These are phyloP conservation scores for Phaedon cochleariae DNA, from an alignment of 2,888 invertebrate genomes.

Conservation along the genomic window DNA sequence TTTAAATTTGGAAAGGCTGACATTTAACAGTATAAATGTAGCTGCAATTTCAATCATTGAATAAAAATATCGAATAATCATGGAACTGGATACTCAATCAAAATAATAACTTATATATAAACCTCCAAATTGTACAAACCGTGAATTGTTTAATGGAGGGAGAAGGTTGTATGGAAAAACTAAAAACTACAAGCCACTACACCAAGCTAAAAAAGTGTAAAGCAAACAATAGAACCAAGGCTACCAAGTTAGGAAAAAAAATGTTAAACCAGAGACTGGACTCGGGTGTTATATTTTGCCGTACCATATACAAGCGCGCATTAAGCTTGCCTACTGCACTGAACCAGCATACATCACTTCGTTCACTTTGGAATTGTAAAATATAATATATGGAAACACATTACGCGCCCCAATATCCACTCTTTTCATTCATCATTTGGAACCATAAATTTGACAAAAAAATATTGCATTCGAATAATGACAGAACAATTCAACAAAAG, in stretches of 20 bases:
- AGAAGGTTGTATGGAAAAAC: constrained; percentile 46
- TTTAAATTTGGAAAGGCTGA: background rate
- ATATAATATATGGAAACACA: constrained; percentile 12
- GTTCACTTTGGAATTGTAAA: constrained; percentile 7
- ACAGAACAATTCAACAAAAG: background rate
- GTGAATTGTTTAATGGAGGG: constrained; percentile 43
- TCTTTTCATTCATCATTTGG: background rate
- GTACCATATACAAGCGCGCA: constrained; percentile 53
- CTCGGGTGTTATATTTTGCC: constrained; percentile 60
- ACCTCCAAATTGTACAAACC: constrained; percentile 17
- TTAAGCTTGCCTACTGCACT: constrained; percentile 44
- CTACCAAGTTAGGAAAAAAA: constrained; percentile 51
- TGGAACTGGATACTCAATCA: background rate
- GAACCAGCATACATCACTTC: constrained; percentile 34
- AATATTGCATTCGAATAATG: background rate
- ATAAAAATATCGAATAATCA: background rate
- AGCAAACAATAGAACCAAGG: constrained; percentile 53
- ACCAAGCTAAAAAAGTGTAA: constrained; percentile 39
- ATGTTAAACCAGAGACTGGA: constrained; percentile 59
- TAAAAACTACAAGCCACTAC: constrained; percentile 44
- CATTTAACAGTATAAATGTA: constrained; percentile 27
- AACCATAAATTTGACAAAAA: background rate
- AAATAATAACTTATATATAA: background rate
- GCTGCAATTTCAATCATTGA: too few relatives aligned
- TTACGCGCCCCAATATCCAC: background rate